These are phyloP conservation scores for Sphaerophoria rueppellii DNA, from an alignment of 2,888 invertebrate species.

Conservation along the genomic window DNA sequence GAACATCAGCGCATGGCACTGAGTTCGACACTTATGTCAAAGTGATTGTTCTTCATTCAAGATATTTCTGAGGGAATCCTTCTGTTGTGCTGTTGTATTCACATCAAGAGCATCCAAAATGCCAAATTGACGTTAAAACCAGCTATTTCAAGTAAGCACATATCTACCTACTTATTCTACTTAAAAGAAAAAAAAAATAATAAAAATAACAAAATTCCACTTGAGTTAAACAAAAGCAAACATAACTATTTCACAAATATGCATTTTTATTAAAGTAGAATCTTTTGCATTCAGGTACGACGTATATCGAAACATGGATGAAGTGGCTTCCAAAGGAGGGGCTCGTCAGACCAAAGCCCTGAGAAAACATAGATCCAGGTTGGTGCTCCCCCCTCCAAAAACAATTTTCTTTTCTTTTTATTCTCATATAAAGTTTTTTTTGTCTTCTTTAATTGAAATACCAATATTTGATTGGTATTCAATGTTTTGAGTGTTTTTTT, in stretches of 20 bases:
- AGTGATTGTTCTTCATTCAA: slow-evolving; percentile 11
- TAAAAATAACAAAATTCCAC: too few relatives aligned
- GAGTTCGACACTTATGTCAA: slow-evolving; percentile 29
- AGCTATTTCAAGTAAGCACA: background rate
- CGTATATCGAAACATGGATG: slow-evolving; percentile 54
- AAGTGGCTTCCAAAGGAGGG: slow-evolving; percentile 57
- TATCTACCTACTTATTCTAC: background rate
- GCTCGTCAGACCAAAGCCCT: slow-evolving; percentile 58
- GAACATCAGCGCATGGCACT: slow-evolving; percentile 50
- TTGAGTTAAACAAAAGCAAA: too few relatives aligned
- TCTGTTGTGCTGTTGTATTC: slow-evolving; percentile 36
- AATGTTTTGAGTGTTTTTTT: background rate
- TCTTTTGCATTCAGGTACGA: background rate
- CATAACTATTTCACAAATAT: slow-evolving; percentile 17
- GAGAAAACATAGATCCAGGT: slow-evolving; percentile 69
- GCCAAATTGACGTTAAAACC: slow-evolving; percentile 23
- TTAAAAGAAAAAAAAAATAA: background rate
- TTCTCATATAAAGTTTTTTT: background rate
- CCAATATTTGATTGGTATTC: background rate
- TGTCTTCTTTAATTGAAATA: background rate
- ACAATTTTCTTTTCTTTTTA: background rate
- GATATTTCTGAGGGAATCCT: slow-evolving; percentile 44
- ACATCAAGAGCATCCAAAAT: slow-evolving; percentile 16
- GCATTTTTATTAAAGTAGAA: slow-evolving; percentile 1
- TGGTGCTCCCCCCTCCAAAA: background rate